These are phyloP conservation scores for Xestia c-nigrum DNA, from an alignment of 2,888 invertebrate genomes.

Conservation along the genomic window DNA sequence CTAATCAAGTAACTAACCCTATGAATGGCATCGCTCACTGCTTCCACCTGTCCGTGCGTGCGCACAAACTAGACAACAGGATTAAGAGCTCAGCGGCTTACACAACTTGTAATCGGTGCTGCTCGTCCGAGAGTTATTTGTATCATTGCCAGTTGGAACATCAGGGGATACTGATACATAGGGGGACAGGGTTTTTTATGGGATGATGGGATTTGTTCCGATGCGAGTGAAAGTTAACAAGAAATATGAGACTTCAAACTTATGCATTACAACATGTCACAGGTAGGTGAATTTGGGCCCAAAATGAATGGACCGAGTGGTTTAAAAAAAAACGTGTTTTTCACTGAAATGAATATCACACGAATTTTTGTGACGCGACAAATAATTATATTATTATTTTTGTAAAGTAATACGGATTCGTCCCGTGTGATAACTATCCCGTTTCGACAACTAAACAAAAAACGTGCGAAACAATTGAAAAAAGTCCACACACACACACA, in stretches of 20 bases:
- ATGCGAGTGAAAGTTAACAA: background rate
- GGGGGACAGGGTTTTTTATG: background rate
- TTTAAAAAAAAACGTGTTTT: too few relatives aligned
- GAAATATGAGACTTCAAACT: background rate
- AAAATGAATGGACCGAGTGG: too few relatives aligned
- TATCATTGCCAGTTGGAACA: conserved; percentile 40
- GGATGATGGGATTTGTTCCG: background rate
- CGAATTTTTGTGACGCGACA: background rate
- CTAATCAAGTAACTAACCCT: conserved; percentile 27
- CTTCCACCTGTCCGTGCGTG: conserved; percentile 37
- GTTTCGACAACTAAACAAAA: too few relatives aligned
- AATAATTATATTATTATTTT: background rate
- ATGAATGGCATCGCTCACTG: conserved; percentile 36
- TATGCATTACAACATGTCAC: background rate
- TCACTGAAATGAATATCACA: background rate
- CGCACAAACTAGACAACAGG: conserved; percentile 57
- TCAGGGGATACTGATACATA: conserved; percentile 20
- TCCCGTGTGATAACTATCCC: too few relatives aligned
- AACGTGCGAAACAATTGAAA: too few relatives aligned
- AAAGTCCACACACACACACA: too few relatives aligned
- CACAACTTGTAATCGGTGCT: conserved; percentile 59
- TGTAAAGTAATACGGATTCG: too few relatives aligned
- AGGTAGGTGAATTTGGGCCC: background rate
- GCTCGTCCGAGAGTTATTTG: conserved; percentile 43
- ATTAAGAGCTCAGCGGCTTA: conserved; percentile 59